A percentile compares a stretch with the other conserved stretches of the same genome.
phyloP scores from a whole-genome alignment of 2,113 vertebrate genomes.

The Prunella fulvescens region DNA sequence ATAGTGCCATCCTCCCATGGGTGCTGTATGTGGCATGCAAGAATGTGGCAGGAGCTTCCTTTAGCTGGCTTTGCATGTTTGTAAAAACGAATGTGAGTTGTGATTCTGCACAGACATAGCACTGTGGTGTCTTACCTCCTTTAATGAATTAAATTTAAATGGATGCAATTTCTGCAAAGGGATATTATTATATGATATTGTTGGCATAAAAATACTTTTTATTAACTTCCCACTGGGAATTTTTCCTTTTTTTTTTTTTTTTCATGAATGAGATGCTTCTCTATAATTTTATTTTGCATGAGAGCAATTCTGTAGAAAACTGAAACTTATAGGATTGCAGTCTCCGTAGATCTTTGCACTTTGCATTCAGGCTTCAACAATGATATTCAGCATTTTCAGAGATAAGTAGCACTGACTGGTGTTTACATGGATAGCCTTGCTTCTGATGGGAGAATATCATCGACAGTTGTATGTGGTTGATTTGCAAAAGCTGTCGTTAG shows the following conservation, averaged over 20 bases:
- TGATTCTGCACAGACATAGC: neutral
- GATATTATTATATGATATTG: neutral
- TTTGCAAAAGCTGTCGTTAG: neutral
- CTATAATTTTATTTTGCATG: neutral
- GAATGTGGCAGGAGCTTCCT: neutral
- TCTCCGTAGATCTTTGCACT: neutral
- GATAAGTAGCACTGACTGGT: neutral
- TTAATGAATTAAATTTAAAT: neutral
- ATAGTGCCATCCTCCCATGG: neutral
- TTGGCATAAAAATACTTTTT: neutral
- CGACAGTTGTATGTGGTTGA: neutral
- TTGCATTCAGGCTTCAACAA: neutral
- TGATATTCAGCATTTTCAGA: neutral
- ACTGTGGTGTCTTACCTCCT: neutral
- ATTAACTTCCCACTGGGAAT: neutral
- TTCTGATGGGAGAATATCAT: neutral
- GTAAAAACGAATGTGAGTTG: neutral
- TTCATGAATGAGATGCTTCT: neutral
- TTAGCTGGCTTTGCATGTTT: neutral
- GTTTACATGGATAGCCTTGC: neutral
- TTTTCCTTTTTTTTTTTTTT: neutral
- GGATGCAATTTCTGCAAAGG: neutral
- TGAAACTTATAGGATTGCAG: neutral
- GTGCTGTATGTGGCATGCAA: neutral
- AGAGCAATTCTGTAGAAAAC: neutral